Conservation (phyloP, 1,140 invertebrate species). For the Apis cerana region DNA sequence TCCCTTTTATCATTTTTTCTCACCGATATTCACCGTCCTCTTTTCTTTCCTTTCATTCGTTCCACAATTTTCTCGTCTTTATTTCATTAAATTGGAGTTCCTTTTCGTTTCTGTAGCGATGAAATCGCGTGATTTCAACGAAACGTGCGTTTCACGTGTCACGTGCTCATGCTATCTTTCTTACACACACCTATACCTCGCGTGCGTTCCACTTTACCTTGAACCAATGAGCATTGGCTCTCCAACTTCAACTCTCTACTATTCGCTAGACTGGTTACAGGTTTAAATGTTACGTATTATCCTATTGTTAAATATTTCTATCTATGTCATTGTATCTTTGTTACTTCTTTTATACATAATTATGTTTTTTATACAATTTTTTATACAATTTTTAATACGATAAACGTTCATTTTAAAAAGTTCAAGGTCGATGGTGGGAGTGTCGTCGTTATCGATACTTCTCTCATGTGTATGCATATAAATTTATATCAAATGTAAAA, state of each 20-base stretch:
- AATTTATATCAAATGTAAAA: not conserved
- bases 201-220: constrained; percentile 32
- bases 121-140: constrained; percentile 23
- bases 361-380: not conserved
- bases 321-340: not conserved
- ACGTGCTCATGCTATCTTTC: constrained; percentile 32
- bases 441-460: not conserved
- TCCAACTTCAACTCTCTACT: too few relatives aligned
- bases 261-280: not conserved
- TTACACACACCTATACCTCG: constrained; percentile 15
- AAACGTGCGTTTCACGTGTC: constrained; percentile 45
- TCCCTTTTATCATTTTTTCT: not conserved
- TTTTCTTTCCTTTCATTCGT: not conserved
- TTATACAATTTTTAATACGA: not conserved
- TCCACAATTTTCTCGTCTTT: too few relatives aligned
- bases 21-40: not conserved
- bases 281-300: not conserved
- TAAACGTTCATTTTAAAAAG: not conserved
- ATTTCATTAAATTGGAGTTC: not conserved
- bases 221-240: not conserved
- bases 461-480: not conserved
- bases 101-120: not conserved
- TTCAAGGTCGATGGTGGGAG: not conserved
- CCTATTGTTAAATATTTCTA: not conserved
- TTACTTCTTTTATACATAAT: not conserved